phyloP scores from a whole-genome alignment of 2,797 vertebrate species.

The Mormyrops attenuatus region DNA sequence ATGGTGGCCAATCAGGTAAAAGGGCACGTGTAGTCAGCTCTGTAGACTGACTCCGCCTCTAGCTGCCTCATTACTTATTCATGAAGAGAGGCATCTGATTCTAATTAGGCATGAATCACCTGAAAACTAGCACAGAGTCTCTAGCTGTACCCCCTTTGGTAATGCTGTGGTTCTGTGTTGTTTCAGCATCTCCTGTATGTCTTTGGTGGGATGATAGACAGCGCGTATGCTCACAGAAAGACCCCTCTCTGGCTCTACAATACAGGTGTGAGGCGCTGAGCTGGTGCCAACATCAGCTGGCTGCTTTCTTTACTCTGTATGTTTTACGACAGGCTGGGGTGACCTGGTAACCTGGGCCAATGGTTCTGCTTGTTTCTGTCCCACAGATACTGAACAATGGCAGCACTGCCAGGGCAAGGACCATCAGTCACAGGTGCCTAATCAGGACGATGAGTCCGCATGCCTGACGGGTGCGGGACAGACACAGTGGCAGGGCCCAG shows the following conservation, averaged over 20 bases:
- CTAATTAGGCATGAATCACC: background rate
- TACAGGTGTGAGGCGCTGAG: conserved; percentile 54
- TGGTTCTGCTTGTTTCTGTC: conserved; percentile 14
- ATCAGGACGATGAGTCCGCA: conserved; percentile 7
- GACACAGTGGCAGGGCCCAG: background rate
- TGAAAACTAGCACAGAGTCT: background rate
- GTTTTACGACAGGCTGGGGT: background rate
- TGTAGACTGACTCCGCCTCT: background rate
- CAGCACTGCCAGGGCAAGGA: conserved; percentile 44
- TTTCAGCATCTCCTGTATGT: conserved; percentile 67
- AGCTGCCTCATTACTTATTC: background rate
- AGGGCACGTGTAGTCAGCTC: background rate
- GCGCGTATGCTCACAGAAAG: conserved; percentile 59
- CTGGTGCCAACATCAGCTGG: background rate
- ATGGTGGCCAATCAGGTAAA: conserved; percentile 74
- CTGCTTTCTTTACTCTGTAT: background rate
- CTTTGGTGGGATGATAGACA: conserved; percentile 77
- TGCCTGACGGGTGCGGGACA: background rate
- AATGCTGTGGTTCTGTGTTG: background rate
- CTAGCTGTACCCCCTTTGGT: background rate
- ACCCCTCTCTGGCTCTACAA: conserved; percentile 74
- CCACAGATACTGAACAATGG: conserved; percentile 57
- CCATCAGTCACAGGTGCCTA: conserved; percentile 53
- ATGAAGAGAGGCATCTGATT: background rate
- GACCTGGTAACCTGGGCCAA: background rate